Percentiles rank a stretch among this genome's conserved stretches.
These are phyloP conservation scores for Arge pagana DNA, from an alignment of 2,888 invertebrate genomes.

Conservation along the genomic window DNA sequence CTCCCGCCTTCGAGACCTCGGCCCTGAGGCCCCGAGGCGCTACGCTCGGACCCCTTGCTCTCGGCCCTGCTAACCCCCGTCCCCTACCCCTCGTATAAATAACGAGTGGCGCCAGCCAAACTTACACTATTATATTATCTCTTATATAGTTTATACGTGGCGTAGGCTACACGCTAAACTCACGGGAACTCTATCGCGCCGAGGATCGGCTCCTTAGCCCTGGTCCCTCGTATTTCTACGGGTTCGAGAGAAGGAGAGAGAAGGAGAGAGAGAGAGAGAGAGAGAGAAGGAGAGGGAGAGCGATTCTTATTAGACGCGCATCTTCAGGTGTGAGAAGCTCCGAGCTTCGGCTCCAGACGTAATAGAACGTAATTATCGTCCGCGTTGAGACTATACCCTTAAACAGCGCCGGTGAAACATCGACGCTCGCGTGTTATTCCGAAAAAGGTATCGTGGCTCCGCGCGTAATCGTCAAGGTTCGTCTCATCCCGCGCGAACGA, in stretches of 20 bases:
- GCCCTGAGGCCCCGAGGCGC: conserved; percentile 14
- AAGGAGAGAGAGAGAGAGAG: too few species aligned
- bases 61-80: conserved; percentile 29
- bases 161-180: too few species aligned
- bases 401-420: conserved; percentile 7
- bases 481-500: too few species aligned
- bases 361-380: conserved; percentile 4
- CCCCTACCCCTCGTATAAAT: conserved; percentile 47
- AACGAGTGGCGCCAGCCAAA: conserved; percentile 57
- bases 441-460: too few species aligned
- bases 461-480: too few species aligned
- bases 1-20: conserved; percentile 33
- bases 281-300: too few species aligned
- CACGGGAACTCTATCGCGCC: too few species aligned
- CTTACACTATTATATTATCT: conserved; percentile 47
- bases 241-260: too few species aligned
- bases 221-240: too few species aligned
- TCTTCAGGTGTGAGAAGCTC: conserved; percentile 9
- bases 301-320: not conserved
- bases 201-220: too few species aligned
- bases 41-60: conserved; percentile 24
- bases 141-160: conserved; percentile 27
- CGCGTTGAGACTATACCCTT: conserved; percentile 1
- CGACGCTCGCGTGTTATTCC: conserved; percentile 5
- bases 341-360: not conserved